Percentiles rank a stretch among this genome's conserved stretches.
phyloP scores from a whole-genome alignment of 2,797 vertebrate genomes.

The Rhabdophis nuchalis region DNA sequence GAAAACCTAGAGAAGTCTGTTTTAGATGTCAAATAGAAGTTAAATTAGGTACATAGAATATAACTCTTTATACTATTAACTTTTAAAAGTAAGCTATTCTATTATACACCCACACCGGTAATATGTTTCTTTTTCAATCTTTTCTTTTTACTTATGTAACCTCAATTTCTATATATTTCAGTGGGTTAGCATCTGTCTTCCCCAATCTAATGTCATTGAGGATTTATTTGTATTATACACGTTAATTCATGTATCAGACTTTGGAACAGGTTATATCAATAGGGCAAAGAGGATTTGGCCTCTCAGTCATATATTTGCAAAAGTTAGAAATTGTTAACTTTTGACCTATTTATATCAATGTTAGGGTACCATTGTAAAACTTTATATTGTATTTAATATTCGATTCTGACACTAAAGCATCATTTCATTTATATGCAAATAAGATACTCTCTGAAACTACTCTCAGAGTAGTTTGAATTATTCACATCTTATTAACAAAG shows the following conservation, averaged over 20 bases:
- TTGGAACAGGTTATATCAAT: constrained; percentile 49
- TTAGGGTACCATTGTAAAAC: constrained; percentile 58
- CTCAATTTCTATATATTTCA: constrained; percentile 38
- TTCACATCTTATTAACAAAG: constrained; percentile 64
- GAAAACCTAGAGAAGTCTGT: not conserved
- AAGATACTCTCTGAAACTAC: constrained; percentile 54
- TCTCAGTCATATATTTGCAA: constrained; percentile 60
- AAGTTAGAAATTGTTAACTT: constrained; percentile 63
- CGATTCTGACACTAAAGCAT: constrained; percentile 66
- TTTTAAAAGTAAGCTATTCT: not conserved
- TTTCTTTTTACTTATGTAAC: constrained; percentile 18
- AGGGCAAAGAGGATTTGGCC: constrained; percentile 53
- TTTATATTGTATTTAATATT: constrained; percentile 63
- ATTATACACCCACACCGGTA: not conserved
- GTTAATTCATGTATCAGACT: constrained; percentile 54
- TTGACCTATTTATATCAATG: constrained; percentile 64
- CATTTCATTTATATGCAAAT: constrained; percentile 71
- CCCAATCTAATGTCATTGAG: constrained; percentile 38
- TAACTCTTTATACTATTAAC: not conserved
- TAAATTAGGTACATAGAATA: not conserved
- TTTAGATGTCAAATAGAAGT: not conserved
- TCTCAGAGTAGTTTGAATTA: constrained; percentile 61
- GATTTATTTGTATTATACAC: constrained; percentile 55
- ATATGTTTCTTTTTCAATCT: not conserved
- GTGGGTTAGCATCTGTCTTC: constrained; percentile 39